phyloP scores from a whole-genome alignment of 2,888 invertebrate species.

The Ennomos erosarius region DNA sequence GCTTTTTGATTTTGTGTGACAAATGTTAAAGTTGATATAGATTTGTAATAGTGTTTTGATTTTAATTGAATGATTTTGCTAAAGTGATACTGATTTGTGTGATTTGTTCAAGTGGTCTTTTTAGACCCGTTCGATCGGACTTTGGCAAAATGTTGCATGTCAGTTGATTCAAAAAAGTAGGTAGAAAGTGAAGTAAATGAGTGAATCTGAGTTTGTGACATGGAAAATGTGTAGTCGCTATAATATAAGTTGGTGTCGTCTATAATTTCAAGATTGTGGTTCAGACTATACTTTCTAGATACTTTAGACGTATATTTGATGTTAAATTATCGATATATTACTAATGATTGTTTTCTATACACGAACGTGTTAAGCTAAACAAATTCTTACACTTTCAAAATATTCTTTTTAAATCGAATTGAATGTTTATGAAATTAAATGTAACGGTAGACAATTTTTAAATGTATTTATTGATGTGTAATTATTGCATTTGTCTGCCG shows the following conservation, averaged over 20 bases:
- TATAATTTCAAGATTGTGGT: constrained; percentile 1
- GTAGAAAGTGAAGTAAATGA: too few species aligned
- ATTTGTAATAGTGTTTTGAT: too few species aligned
- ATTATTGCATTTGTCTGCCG: constrained; percentile 12
- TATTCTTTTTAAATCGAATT: constrained; percentile 23
- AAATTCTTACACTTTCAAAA: constrained; percentile 16
- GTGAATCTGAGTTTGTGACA: too few species aligned
- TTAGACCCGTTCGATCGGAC: too few species aligned
- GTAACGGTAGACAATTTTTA: constrained; percentile 20
- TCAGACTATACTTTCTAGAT: constrained; percentile 3
- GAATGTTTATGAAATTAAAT: constrained; percentile 7
- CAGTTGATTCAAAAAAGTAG: too few species aligned
- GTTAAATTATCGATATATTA: constrained; percentile 9
- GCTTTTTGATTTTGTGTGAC: too few species aligned
- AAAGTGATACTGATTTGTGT: too few species aligned
- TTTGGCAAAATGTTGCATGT: too few species aligned
- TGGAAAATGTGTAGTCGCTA: not conserved
- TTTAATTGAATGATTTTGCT: too few species aligned
- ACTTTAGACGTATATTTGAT: constrained; percentile 1
- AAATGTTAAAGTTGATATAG: too few species aligned
- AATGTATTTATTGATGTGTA: constrained; percentile 21
- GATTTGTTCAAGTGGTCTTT: too few species aligned
- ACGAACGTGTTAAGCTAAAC: constrained; percentile 18
- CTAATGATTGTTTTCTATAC: constrained; percentile 15
- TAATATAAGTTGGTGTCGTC: constrained; percentile 2